phyloP scores from a whole-genome alignment of 2,797 vertebrate genomes.

The Decapterus maruadsi region DNA sequence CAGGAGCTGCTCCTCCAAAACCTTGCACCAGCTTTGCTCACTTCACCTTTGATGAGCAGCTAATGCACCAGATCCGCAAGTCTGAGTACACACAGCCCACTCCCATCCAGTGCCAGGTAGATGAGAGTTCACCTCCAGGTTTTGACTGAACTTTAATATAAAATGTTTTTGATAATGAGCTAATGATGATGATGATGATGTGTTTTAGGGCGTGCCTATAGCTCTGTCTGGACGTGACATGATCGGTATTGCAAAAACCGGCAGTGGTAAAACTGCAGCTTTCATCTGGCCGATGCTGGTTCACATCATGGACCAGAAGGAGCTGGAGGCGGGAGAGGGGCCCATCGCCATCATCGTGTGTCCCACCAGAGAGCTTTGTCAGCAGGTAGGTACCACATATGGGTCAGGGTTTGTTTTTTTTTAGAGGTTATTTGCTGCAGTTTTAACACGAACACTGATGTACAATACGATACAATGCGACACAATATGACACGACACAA shows the following conservation, averaged over 20 bases:
- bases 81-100: conserved; percentile 99
- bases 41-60: conserved; percentile 97
- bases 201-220: conserved; percentile 93
- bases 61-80: conserved; percentile 98
- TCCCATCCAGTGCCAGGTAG: conserved; percentile 98
- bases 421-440: not conserved
- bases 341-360: conserved; percentile 97
- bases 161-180: not conserved
- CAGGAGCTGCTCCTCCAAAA: conserved; percentile 96
- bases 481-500: no score
- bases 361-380: conserved; percentile 98
- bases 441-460: not conserved
- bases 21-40: conserved; percentile 97
- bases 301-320: conserved; percentile 99
- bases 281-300: conserved; percentile 99
- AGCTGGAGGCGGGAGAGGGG: conserved; percentile 94
- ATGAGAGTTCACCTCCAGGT: conserved; percentile 4
- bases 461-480: no score
- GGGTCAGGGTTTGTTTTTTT: not conserved
- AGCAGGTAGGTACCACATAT: conserved; percentile 86
- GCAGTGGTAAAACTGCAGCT: conserved; percentile 97
- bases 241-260: conserved; percentile 99
- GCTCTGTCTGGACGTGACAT: conserved; percentile 97
- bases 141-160: not conserved
- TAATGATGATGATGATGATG: not conserved